These are phyloP conservation scores for Cephus pygmeus DNA, from an alignment of 2,888 invertebrate genomes.

Conservation along the genomic window DNA sequence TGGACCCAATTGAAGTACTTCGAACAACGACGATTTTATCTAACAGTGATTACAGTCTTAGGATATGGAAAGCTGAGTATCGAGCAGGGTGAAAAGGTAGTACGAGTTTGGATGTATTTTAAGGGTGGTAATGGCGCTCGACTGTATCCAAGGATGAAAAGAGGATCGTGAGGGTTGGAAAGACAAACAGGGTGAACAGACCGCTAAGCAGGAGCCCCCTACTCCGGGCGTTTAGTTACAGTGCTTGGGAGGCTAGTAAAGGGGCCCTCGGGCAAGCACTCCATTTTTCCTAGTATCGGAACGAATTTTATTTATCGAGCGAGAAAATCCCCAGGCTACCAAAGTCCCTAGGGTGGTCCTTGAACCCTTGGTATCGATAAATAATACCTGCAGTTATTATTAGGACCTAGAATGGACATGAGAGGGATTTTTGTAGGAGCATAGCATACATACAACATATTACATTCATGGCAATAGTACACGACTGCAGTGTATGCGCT, in stretches of 20 bases:
- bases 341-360: slow-evolving; percentile 63
- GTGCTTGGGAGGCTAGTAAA: slow-evolving; percentile 20
- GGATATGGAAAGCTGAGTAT: too few species aligned
- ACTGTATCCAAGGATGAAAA: slow-evolving; percentile 3
- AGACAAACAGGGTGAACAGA: slow-evolving; percentile 30
- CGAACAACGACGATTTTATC: too few species aligned
- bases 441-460: too few species aligned
- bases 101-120: too few species aligned
- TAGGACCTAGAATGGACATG: too few species aligned
- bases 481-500: too few species aligned
- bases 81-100: too few species aligned
- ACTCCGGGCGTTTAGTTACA: slow-evolving; percentile 46
- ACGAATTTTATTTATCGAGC: slow-evolving; percentile 66
- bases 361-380: slow-evolving; percentile 45
- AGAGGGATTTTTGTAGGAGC: too few species aligned
- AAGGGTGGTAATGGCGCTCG: too few species aligned
- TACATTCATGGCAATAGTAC: too few species aligned
- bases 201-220: slow-evolving; percentile 39
- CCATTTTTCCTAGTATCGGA: slow-evolving; percentile 60
- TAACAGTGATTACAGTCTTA: too few species aligned
- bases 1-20: too few species aligned
- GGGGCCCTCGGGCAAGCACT: slow-evolving; percentile 32
- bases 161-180: slow-evolving; percentile 1
- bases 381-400: slow-evolving; percentile 42
- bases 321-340: slow-evolving; percentile 59